Conservation (phyloP, 2,113 vertebrate genomes). For the Podiceps cristatus region DNA sequence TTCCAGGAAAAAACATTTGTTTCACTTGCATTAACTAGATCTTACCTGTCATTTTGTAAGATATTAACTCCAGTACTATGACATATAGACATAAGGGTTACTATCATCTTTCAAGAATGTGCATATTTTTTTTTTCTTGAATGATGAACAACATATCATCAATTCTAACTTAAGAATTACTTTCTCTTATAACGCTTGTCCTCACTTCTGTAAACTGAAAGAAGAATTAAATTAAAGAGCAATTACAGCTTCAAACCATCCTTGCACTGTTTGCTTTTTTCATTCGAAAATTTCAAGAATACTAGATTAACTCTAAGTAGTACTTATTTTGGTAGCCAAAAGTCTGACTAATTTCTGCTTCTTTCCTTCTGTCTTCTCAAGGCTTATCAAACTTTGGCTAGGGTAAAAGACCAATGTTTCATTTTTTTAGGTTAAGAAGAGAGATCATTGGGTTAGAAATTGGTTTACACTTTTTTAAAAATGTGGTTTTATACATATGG, state of each 20-base stretch:
- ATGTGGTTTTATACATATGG: accelerated
- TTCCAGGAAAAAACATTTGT: neutral
- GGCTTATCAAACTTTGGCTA: neutral
- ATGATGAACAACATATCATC: neutral
- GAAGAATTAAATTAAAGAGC: neutral
- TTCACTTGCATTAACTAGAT: neutral
- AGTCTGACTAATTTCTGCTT: neutral
- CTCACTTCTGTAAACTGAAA: neutral
- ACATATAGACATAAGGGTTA: neutral
- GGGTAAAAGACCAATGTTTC: neutral
- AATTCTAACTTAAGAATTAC: neutral
- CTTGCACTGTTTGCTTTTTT: neutral
- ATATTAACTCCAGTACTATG: neutral
- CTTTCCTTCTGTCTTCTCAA: neutral
- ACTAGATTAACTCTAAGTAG: neutral
- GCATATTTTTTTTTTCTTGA: neutral
- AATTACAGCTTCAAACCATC: neutral
- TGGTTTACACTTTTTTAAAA: neutral
- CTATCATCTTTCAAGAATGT: neutral
- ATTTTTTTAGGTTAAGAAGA: neutral
- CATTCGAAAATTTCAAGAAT: neutral
- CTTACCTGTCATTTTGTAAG: neutral
- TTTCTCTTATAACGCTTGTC: neutral
- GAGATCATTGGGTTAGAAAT: neutral
- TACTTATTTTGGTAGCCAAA: neutral